Evolutionary conservation across 92 coral and sea anemone species (phyloP).

Genomic region (Virgularia gustaviana): DNA sequence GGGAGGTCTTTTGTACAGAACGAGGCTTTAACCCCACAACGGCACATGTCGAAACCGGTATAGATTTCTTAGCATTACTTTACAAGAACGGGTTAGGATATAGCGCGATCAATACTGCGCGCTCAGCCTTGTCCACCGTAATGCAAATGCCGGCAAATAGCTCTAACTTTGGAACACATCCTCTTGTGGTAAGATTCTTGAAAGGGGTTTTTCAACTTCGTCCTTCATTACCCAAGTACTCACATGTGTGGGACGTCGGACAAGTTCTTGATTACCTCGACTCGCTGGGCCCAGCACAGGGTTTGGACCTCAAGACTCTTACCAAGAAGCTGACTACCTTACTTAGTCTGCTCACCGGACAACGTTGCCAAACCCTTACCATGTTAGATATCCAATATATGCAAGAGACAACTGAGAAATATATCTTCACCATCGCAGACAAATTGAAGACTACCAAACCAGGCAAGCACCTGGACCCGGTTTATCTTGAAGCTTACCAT

Average conservation of each 20-base stretch:
- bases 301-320: slow-evolving; percentile 11
- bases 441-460: not conserved
- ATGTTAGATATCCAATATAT: not conserved
- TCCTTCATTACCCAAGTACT: slow-evolving; percentile 4
- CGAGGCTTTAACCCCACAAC: slow-evolving; percentile 9
- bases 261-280: not conserved
- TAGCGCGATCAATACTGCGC: slow-evolving; percentile 32
- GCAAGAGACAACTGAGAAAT: not conserved
- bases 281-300: not conserved
- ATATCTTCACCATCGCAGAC: not conserved
- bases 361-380: slow-evolving; percentile 31
- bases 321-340: slow-evolving; percentile 19
- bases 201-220: slow-evolving; percentile 44
- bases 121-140: slow-evolving; percentile 4
- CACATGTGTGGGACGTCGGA: slow-evolving; percentile 2
- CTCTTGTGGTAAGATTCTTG: slow-evolving; percentile 30
- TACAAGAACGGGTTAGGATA: slow-evolving; percentile 29
- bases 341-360: slow-evolving; percentile 21
- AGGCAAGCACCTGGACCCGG: slow-evolving; percentile 5
- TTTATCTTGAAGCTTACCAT: not conserved
- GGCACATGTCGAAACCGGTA: slow-evolving; percentile 38
- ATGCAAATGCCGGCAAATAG: not conserved
- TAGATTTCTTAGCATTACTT: slow-evolving; percentile 31
- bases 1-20: slow-evolving; percentile 34
- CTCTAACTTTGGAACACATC: slow-evolving; percentile 36